phyloP scores from a whole-genome alignment of 2,797 vertebrate genomes.

The Hyperoplus lanceolatus region DNA sequence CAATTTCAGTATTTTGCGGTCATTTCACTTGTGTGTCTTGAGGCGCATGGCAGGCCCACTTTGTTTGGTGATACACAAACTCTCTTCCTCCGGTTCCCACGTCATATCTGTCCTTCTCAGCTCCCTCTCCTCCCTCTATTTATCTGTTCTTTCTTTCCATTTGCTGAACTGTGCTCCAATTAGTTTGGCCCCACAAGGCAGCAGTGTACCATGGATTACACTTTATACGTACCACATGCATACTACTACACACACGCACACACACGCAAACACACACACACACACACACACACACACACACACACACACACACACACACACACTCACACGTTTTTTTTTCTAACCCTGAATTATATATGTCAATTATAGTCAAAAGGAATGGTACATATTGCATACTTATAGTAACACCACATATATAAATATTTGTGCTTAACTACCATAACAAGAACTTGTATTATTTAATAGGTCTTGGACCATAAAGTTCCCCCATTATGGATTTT shows the following conservation, averaged over 20 bases:
- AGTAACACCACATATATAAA: neutral
- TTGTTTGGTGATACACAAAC: slow-evolving; percentile 31
- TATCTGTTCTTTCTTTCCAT: slow-evolving; percentile 52
- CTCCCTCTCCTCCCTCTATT: slow-evolving; percentile 41
- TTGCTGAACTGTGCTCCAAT: slow-evolving; percentile 66
- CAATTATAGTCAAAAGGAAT: neutral
- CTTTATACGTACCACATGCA: slow-evolving; percentile 44
- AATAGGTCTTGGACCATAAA: too few species aligned
- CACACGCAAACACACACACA: too few species aligned
- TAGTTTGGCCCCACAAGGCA: slow-evolving; percentile 69
- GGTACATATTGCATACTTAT: slow-evolving; percentile 3
- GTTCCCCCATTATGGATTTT: too few species aligned
- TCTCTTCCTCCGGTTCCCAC: slow-evolving; percentile 6
- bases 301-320: too few species aligned
- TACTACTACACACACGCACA: neutral
- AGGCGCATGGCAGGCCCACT: neutral
- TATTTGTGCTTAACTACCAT: neutral
- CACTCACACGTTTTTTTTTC: too few species aligned
- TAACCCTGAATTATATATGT: slow-evolving; percentile 15
- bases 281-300: too few species aligned
- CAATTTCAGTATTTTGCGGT: neutral
- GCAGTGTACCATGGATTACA: slow-evolving; percentile 49
- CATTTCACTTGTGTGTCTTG: slow-evolving; percentile 18
- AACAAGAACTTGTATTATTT: neutral
- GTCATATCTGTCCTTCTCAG: slow-evolving; percentile 47